phyloP scores from a whole-genome alignment of 2,113 vertebrate species.

The Tor tambroides region DNA sequence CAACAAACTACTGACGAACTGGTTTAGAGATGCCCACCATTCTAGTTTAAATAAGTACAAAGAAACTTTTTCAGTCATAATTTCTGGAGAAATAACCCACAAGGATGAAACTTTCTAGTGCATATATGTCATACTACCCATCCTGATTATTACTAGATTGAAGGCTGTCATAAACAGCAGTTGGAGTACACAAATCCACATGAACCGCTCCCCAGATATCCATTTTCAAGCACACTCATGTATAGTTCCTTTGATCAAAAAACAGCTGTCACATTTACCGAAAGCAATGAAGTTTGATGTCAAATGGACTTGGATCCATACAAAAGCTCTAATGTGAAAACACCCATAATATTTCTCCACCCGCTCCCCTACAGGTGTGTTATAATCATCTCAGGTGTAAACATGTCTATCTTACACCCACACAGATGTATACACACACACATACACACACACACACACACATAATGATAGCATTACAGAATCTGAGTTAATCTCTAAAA shows the following conservation, averaged over 20 bases:
- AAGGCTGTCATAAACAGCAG: background rate
- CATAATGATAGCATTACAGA: background rate
- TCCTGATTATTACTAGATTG: background rate
- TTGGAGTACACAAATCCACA: background rate
- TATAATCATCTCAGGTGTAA: conserved; percentile 29
- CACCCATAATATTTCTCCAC: conserved; percentile 1
- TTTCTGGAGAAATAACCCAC: too few relatives aligned
- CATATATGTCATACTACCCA: background rate
- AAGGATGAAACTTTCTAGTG: background rate
- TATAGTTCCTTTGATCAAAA: background rate
- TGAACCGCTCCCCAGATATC: background rate
- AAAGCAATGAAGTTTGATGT: background rate
- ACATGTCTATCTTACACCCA: conserved; percentile 15
- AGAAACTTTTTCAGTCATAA: too few relatives aligned
- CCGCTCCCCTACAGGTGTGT: conserved; percentile 4
- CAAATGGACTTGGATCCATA: background rate
- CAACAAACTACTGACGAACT: too few relatives aligned
- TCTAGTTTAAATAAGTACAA: too few relatives aligned
- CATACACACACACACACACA: background rate
- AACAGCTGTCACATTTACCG: background rate
- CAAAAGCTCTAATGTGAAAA: background rate
- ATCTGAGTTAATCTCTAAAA: background rate
- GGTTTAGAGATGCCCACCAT: too few relatives aligned
- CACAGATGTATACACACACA: background rate
- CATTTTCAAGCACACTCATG: background rate